Evolutionary conservation across 2,888 invertebrate species (phyloP), one percentile per base, ranked within the genome.

Genomic region (Melitaea athalia): DNA sequence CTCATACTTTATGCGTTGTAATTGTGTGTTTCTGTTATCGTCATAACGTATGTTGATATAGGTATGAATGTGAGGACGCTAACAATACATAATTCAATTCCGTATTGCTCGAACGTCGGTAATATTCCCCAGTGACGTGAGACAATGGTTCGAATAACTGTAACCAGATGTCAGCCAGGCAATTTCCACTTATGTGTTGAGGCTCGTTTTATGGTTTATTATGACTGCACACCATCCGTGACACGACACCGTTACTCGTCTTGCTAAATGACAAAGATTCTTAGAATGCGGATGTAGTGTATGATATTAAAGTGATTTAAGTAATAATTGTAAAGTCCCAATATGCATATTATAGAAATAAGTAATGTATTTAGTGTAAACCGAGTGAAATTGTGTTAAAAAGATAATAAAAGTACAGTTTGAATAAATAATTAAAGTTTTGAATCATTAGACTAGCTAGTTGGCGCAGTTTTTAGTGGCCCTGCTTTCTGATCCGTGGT

Each of bases 111-210:
- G 63, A 64, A 68, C 66, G 60, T 71, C 57, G 67, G 63, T 67
- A 70, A 72, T 70, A 74, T 74, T 73, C 69, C 69, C 72, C 64
- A 66, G 72, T 69, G 74, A 62, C 61, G 61, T 50, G 68, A 73
- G 74, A 77, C 74, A 76, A 76, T 76, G 72, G 72, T 62, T 67
- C 63, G 71, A 65, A 71, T 73, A 77, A 75, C 76, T 71, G 75
- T 72, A 66, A 73, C 65, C 70, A 72, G 72, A 73, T 69, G 72
- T 74, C 72, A 73, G 71, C 69, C 59, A 63, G 71, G 74, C 74
- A 73, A 77, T 75, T 77, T 77, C 75, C 74, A 71, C 72, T 70
- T 69, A 66, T 66, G 63, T 64, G 69, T 62, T 67, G 69, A 72
- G 67, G 75, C 68, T 71, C 66, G 55, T 72, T 74, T 74, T 72